Percentiles rank a stretch among this genome's conserved stretches.
Evolutionary conservation across 2,888 invertebrate species (phyloP).

Genomic region (Cephus runcator): DNA sequence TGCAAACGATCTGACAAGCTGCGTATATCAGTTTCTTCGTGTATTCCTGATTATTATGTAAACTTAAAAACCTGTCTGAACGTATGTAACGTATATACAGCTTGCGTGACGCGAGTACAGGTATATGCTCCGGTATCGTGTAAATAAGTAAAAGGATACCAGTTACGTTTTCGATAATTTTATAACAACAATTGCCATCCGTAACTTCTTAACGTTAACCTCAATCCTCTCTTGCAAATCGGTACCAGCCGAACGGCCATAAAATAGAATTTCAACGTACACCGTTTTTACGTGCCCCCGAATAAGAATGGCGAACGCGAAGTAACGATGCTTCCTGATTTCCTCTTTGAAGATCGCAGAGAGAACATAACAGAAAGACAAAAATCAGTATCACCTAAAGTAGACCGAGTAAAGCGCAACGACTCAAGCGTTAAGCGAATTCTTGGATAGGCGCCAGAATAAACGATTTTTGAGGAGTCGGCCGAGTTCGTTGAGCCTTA

Average conservation of each 20-base stretch:
- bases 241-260: background rate
- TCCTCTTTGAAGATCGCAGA: background rate
- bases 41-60: background rate
- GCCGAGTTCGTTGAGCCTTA: background rate
- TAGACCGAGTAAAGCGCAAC: background rate
- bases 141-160: background rate
- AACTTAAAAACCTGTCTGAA: background rate
- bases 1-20: background rate
- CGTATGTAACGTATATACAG: background rate
- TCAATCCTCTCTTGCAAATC: background rate
- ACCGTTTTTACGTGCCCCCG: background rate
- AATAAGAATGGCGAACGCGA: background rate
- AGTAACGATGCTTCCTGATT: background rate
- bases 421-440: constrained; percentile 29
- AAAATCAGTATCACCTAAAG: background rate
- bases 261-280: background rate
- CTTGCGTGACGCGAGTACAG: background rate
- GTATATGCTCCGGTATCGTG: background rate
- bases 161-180: background rate
- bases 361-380: background rate
- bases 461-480: constrained; percentile 24
- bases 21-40: background rate
- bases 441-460: constrained; percentile 32
- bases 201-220: background rate
- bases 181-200: background rate